Evolutionary conservation across 1,140 invertebrate species (phyloP).

Genomic region (Zeugodacus cucurbitae): DNA sequence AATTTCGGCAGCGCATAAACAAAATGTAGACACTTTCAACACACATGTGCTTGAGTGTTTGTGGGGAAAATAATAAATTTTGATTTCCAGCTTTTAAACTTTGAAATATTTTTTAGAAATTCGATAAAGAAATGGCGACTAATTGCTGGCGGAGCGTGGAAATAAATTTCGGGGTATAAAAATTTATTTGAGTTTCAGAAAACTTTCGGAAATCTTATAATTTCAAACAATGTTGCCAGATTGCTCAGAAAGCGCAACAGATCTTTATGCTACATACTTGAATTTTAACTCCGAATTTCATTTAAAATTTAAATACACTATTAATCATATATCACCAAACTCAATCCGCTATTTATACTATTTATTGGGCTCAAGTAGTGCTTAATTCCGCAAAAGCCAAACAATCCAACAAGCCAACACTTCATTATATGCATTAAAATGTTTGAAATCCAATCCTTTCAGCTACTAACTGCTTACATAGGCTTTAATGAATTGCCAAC

Average conservation of each 20-base stretch:
- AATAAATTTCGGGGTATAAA: too few species aligned
- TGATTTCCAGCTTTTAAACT: too few species aligned
- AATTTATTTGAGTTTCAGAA: too few species aligned
- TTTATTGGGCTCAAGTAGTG: background rate
- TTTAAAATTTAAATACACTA: background rate
- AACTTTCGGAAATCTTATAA: too few species aligned
- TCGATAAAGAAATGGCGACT: too few species aligned
- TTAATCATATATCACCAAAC: too few species aligned
- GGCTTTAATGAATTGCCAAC: background rate
- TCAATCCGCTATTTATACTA: background rate
- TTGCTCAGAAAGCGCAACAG: too few species aligned
- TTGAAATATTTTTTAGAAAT: too few species aligned
- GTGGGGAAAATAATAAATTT: background rate
- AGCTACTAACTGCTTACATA: background rate
- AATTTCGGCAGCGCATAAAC: background rate
- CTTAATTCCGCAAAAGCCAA: background rate
- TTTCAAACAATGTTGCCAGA: too few species aligned
- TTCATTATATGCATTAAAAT: background rate
- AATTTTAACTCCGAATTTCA: background rate
- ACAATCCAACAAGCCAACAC: background rate
- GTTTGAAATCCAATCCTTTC: background rate
- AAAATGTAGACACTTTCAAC: background rate
- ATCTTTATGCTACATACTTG: too few species aligned
- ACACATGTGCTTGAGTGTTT: background rate
- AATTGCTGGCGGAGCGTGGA: too few species aligned